Conservation (phyloP, 2,888 invertebrate species). For the Rhogogaster chlorosoma region DNA sequence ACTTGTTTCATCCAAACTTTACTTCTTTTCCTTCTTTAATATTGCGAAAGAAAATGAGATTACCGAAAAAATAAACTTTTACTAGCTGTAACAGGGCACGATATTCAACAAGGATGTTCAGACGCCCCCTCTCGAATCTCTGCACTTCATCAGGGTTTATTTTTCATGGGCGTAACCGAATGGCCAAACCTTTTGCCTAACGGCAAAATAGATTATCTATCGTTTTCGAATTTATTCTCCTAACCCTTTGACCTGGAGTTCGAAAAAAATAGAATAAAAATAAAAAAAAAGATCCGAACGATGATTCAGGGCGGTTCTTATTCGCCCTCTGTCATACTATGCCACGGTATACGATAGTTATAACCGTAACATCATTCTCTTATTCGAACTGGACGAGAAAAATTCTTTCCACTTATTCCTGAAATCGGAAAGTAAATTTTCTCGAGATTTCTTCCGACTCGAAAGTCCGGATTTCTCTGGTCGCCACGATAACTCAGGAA, state of each 20-base stretch:
- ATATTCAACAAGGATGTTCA: not conserved
- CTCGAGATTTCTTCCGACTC: not conserved
- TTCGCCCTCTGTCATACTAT: not conserved
- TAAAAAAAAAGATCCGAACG: not conserved
- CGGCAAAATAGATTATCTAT: not conserved
- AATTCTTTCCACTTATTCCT: not conserved
- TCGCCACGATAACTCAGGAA: not conserved
- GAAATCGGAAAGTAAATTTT: not conserved
- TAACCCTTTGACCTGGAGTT: constrained; percentile 8
- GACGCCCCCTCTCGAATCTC: not conserved
- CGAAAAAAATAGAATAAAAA: not conserved
- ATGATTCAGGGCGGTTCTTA: not conserved
- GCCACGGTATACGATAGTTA: not conserved
- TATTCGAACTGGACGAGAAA: not conserved
- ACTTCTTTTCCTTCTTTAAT: not conserved
- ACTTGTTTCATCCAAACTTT: not conserved
- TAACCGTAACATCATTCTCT: not conserved
- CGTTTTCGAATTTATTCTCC: constrained; percentile 7
- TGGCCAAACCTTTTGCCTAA: not conserved
- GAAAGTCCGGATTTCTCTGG: not conserved
- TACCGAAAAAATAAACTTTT: not conserved
- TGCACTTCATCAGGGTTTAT: constrained; percentile 15
- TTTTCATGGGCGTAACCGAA: constrained; percentile 6
- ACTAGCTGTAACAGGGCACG: not conserved
- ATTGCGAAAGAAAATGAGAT: not conserved